Percentiles rank a stretch among this genome's conserved stretches.
Evolutionary conservation across 2,888 invertebrate genomes (phyloP).

Genomic region (Mongoloraphidia duomilia): DNA sequence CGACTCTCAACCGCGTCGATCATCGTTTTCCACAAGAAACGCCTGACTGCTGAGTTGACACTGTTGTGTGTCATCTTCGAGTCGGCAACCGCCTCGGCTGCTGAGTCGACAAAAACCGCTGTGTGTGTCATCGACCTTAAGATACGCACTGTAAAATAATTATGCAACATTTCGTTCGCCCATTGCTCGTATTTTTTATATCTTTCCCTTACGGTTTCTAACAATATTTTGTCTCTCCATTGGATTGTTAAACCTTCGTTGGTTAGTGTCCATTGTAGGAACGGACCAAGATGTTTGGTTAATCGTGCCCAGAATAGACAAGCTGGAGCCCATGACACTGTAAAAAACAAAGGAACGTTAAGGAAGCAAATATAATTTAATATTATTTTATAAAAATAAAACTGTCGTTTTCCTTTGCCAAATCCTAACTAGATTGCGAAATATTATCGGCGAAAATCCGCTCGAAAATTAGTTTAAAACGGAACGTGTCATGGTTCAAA

Average conservation of each 20-base stretch:
- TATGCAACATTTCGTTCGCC: conserved; percentile 35
- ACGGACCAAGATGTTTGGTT: conserved; percentile 48
- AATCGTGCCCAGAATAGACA: conserved; percentile 53
- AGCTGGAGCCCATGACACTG: conserved; percentile 56
- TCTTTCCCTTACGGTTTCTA: conserved; percentile 44
- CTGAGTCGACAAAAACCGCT: too few species aligned
- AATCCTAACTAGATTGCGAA: too few species aligned
- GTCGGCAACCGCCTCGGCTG: too few species aligned
- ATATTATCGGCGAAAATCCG: too few species aligned
- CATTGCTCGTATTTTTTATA: conserved; percentile 39
- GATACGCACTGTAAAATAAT: conserved; percentile 43
- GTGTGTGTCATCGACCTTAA: too few species aligned
- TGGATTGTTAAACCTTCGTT: conserved; percentile 45
- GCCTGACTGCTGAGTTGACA: too few species aligned
- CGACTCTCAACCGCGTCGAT: too few species aligned
- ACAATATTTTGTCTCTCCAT: conserved; percentile 48
- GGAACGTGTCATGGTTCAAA: background rate
- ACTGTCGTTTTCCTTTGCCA: too few species aligned
- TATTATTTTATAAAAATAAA: too few species aligned
- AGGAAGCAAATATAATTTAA: too few species aligned
- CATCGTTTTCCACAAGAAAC: too few species aligned
- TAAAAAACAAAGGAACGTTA: conserved; percentile 3
- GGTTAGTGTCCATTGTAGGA: conserved; percentile 44
- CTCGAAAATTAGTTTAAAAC: conserved; percentile 10
- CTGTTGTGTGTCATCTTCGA: too few species aligned